Evolutionary conservation across 1,140 invertebrate species (phyloP).

Genomic region (Polypedilum vanderplanki): DNA sequence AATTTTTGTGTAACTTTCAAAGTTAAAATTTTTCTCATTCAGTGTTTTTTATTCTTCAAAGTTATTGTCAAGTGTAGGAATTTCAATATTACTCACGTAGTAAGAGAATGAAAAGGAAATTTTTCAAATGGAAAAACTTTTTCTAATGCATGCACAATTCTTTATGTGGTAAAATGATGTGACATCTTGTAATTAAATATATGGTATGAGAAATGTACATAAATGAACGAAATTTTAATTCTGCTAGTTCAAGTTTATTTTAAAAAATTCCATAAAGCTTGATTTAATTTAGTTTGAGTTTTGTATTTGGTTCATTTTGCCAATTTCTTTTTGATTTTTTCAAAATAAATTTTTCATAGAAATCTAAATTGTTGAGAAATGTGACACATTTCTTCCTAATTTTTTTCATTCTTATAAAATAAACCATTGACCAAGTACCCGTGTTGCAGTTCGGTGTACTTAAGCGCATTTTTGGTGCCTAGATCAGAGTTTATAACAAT

Average conservation of each 20-base stretch:
- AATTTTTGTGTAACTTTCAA: background rate
- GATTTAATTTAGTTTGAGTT: background rate
- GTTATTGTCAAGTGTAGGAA: no score
- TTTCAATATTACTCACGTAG: no score
- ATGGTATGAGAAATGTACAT: background rate
- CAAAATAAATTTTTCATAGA: background rate
- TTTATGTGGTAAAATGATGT: slow-evolving; percentile 19
- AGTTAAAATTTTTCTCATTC: background rate
- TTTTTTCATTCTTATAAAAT: no score
- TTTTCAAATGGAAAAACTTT: slow-evolving; percentile 11
- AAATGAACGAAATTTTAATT: background rate
- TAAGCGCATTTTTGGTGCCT: no score
- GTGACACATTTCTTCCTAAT: no score
- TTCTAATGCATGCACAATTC: slow-evolving; percentile 1
- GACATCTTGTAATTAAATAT: slow-evolving; percentile 14
- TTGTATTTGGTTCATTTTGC: background rate
- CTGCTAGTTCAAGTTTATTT: background rate
- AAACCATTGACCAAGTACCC: no score
- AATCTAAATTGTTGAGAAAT: no score
- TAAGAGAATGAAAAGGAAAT: background rate
- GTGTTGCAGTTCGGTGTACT: no score
- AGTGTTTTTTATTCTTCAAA: no score
- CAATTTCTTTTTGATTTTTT: background rate
- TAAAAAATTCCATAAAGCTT: background rate
- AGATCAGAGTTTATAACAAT: no score